Percentiles rank a stretch among this genome's conserved stretches.
Evolutionary conservation across 2,113 vertebrate species (phyloP).

Genomic region (Balaeniceps rex): DNA sequence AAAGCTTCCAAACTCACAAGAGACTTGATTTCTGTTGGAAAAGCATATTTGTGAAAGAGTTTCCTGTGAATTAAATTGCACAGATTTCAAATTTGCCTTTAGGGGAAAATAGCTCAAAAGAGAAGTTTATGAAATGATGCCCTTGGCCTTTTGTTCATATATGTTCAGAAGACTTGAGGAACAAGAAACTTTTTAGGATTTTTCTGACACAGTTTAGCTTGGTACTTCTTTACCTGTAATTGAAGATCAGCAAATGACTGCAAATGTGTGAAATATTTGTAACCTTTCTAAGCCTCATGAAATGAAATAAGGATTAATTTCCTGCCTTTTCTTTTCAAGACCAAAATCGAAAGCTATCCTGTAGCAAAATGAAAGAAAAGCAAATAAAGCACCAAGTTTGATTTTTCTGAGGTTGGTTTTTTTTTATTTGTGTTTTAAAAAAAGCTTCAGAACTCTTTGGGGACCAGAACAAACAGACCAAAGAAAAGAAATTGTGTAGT

Average conservation of each 20-base stretch:
- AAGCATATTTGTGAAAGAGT: not conserved
- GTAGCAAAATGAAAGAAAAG: not conserved
- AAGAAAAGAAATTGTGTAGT: not conserved
- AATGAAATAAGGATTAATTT: not conserved
- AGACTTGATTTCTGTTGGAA: not conserved
- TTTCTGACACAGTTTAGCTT: not conserved
- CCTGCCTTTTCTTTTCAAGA: not conserved
- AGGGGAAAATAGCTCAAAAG: not conserved
- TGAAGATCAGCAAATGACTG: not conserved
- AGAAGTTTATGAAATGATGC: not conserved
- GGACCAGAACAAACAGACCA: not conserved
- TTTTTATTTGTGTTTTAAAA: no score
- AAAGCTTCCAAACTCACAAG: not conserved
- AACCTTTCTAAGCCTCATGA: not conserved
- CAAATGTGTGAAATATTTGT: not conserved
- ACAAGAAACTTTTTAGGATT: not conserved
- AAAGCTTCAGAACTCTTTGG: not conserved
- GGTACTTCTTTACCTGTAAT: not conserved
- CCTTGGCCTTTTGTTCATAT: not conserved
- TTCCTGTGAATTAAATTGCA: not conserved
- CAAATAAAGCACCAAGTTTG: not conserved
- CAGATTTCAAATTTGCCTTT: not conserved
- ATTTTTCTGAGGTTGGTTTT: accelerated
- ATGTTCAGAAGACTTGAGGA: not conserved
- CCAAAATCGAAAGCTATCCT: not conserved